These are phyloP conservation scores for Caenorhabditis elegans DNA, from an alignment of 1,140 invertebrate species.

Conservation along the genomic window DNA sequence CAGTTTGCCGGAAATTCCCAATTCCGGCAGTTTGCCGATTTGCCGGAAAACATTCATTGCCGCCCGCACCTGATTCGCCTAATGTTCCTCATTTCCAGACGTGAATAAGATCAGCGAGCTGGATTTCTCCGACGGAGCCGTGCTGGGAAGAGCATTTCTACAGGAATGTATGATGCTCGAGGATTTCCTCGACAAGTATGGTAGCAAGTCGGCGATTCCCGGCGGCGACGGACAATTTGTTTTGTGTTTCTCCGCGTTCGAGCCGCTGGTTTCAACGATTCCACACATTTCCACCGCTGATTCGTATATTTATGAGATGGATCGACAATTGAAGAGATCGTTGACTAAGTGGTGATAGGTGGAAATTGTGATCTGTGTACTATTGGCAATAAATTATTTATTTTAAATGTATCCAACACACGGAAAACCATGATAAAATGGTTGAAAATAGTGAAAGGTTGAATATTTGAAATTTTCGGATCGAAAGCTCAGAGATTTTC, in stretches of 20 bases:
- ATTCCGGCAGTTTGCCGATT: too few relatives aligned
- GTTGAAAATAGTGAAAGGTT: too few relatives aligned
- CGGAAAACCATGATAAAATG: too few relatives aligned
- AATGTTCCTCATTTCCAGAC: background rate
- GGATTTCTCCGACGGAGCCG: slow-evolving; percentile 23
- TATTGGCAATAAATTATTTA: too few relatives aligned
- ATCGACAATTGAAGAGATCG: slow-evolving; percentile 6
- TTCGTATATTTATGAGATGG: slow-evolving; percentile 9
- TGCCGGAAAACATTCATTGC: too few relatives aligned
- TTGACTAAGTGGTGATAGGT: slow-evolving; percentile 3
- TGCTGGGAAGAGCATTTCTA: slow-evolving; percentile 47
- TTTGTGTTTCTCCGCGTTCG: slow-evolving; percentile 9
- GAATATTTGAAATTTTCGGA: too few relatives aligned
- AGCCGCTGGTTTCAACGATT: slow-evolving; percentile 38
- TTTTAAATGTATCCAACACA: too few relatives aligned
- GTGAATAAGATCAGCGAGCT: slow-evolving; percentile 20
- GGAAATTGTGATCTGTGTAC: too few relatives aligned
- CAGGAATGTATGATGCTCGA: slow-evolving; percentile 48
- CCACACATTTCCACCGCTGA: slow-evolving; percentile 34
- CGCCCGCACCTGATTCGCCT: too few relatives aligned
- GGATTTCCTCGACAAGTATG: slow-evolving; percentile 42
- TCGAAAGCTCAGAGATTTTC: too few relatives aligned
- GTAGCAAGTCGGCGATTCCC: background rate
- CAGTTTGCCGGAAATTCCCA: too few relatives aligned
- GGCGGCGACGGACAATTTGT: slow-evolving; percentile 32